Evolutionary conservation across 2,113 vertebrate genomes (phyloP).

Genomic region (Martes martes): DNA sequence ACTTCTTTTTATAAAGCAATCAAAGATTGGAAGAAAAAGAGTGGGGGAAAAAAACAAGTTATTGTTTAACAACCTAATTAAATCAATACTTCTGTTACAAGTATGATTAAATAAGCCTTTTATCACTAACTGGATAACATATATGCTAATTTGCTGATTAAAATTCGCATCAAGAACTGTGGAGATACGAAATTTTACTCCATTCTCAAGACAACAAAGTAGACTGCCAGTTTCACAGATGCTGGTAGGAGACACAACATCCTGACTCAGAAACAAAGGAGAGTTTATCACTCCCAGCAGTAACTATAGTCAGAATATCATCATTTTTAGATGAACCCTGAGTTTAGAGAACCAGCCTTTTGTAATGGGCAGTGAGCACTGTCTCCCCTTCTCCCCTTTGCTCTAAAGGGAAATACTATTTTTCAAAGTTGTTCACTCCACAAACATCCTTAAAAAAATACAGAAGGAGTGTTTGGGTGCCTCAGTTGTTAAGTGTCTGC

Average conservation of each 20-base stretch:
- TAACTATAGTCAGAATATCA: background rate
- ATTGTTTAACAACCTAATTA: background rate
- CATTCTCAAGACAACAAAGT: background rate
- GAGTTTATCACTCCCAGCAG: background rate
- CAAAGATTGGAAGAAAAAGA: background rate
- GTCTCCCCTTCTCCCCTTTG: background rate
- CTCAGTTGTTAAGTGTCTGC: too few relatives aligned
- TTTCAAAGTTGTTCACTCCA: background rate
- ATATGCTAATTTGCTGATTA: background rate
- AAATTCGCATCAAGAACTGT: background rate
- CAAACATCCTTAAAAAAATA: background rate
- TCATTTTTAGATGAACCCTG: background rate
- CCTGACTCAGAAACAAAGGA: background rate
- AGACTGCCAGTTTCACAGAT: background rate
- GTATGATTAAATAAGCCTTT: background rate
- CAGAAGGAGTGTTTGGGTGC: background rate
- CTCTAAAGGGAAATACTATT: background rate
- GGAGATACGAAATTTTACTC: background rate
- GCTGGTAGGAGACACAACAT: background rate
- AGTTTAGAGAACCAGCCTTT: background rate
- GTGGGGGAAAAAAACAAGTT: background rate
- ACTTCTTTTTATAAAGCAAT: conserved; percentile 20
- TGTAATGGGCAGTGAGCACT: background rate
- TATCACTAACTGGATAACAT: background rate
- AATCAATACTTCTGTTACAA: background rate